Conservation (phyloP, 2,113 vertebrate genomes). For the Gnathonemus echidnorhynchus region DNA sequence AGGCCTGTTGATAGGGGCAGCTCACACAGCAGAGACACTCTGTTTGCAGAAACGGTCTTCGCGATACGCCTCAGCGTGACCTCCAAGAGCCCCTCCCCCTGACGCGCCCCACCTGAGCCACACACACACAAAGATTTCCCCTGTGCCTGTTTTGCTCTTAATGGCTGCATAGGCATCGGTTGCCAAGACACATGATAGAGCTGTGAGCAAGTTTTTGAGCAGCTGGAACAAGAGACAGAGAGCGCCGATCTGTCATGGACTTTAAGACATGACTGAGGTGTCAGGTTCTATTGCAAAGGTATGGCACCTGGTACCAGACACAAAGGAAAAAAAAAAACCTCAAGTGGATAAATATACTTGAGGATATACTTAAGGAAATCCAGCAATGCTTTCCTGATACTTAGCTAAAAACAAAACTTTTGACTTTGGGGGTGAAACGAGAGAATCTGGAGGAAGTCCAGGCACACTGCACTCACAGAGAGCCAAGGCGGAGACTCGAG, state of each 20-base stretch:
- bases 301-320: neutral
- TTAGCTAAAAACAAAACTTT: neutral
- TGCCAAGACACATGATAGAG: constrained; percentile 6
- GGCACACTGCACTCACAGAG: neutral
- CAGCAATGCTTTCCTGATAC: neutral
- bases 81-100: constrained; percentile 21
- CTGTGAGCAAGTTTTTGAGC: constrained; percentile 16
- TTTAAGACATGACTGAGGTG: neutral
- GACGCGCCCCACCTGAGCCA: constrained; percentile 27
- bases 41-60: neutral
- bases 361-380: neutral
- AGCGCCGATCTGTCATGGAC: constrained; percentile 10
- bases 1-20: neutral
- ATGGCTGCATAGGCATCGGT: neutral
- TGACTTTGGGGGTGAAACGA: neutral
- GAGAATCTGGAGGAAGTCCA: neutral
- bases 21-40: neutral
- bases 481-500: neutral
- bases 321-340: neutral
- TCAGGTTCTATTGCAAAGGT: neutral
- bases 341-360: neutral
- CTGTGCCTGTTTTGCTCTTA: constrained; percentile 26
- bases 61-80: constrained; percentile 24
- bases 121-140: constrained; percentile 31
- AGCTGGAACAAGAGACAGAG: constrained; percentile 29